These are phyloP conservation scores for Clistopyga incitator DNA, from an alignment of 2,888 invertebrate genomes.

Conservation along the genomic window DNA sequence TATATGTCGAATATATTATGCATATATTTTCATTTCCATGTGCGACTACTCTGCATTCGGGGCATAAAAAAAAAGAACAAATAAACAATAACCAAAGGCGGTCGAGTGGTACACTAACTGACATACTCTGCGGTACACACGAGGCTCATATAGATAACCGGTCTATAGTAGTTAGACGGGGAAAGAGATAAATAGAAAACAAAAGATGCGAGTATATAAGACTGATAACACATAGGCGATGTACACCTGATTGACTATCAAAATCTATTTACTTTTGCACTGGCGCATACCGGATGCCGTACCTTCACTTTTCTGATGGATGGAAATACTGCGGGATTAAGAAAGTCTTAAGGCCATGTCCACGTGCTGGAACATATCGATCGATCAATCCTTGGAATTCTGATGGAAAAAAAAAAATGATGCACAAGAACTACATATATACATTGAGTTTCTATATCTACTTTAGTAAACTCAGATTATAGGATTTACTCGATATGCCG, in stretches of 20 bases:
- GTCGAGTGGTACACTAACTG: not conserved
- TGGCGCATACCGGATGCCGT: not conserved
- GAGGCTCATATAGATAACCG: not conserved
- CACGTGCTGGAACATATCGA: not conserved
- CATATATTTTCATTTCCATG: too few relatives aligned
- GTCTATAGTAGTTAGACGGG: not conserved
- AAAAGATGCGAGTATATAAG: constrained; percentile 7
- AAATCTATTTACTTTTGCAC: constrained; percentile 11
- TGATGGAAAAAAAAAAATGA: not conserved
- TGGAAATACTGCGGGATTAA: not conserved
- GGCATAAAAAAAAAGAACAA: not conserved
- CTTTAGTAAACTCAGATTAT: not conserved
- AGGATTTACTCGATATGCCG: not conserved
- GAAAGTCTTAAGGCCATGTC: not conserved
- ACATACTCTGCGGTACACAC: not conserved
- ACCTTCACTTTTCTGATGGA: constrained; percentile 3
- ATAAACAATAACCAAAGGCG: not conserved
- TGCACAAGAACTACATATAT: not conserved
- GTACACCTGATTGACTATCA: not conserved
- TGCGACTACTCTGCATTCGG: too few relatives aligned
- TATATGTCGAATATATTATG: too few relatives aligned
- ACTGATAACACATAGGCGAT: not conserved
- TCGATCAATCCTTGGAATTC: constrained; percentile 4
- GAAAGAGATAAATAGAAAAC: constrained; percentile 14
- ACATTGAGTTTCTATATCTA: too few relatives aligned